phyloP scores from a whole-genome alignment of 2,888 invertebrate genomes.

The Dinocampus coccinellae region DNA sequence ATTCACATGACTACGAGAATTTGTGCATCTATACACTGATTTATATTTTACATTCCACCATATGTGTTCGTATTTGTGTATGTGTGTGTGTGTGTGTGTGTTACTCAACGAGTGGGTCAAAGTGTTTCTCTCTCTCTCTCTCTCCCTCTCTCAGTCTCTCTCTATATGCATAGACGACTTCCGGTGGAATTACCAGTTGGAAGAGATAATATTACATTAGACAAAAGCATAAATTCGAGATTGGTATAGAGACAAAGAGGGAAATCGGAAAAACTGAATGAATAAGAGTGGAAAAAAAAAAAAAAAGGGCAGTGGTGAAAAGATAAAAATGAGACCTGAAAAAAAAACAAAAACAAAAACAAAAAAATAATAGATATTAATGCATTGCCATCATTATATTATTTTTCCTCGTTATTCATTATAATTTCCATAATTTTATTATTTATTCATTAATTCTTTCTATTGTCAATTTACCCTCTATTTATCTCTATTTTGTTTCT shows the following conservation, averaged over 20 bases:
- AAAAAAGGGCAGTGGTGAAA: neutral
- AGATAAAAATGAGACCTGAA: neutral
- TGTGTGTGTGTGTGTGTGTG: neutral
- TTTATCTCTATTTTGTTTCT: neutral
- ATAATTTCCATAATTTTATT: too few relatives aligned
- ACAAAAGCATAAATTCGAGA: neutral
- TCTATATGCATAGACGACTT: conserved; percentile 15
- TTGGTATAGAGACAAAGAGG: neutral
- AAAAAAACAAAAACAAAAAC: too few relatives aligned
- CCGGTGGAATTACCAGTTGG: conserved; percentile 10
- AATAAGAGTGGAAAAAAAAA: neutral
- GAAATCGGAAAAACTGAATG: neutral
- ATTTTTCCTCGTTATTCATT: too few relatives aligned
- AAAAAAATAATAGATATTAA: too few relatives aligned
- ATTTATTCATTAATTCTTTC: too few relatives aligned
- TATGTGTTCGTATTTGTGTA: neutral
- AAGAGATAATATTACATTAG: conserved; percentile 23
- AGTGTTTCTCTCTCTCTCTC: neutral
- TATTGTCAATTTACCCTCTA: too few relatives aligned
- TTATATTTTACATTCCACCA: neutral
- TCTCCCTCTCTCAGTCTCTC: neutral
- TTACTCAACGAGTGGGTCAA: neutral
- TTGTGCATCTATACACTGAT: neutral
- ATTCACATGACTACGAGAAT: neutral
- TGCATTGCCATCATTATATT: too few relatives aligned